Evolutionary conservation across 2,797 vertebrate genomes (phyloP).

Genomic region (Trematomus bernacchii): DNA sequence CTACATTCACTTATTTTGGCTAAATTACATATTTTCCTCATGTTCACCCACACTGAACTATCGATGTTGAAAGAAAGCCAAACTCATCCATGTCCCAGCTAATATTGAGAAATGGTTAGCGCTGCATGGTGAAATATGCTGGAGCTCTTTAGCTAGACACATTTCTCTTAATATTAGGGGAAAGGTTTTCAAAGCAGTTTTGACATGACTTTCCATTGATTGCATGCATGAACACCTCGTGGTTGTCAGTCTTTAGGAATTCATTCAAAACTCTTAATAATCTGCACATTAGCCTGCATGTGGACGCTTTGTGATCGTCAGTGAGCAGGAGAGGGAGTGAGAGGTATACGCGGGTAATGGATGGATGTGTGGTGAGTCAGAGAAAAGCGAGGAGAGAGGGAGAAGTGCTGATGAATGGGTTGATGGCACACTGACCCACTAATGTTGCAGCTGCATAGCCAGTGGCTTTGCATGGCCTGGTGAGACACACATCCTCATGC

Average conservation of each 20-base stretch:
- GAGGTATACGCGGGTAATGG: constrained; percentile 32
- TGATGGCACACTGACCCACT: constrained; percentile 88
- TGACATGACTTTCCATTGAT: neutral
- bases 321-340: constrained; percentile 31
- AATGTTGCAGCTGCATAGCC: constrained; percentile 80
- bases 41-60: constrained; percentile 12
- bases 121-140: neutral
- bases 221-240: neutral
- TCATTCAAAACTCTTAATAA: constrained; percentile 37
- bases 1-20: constrained; percentile 7
- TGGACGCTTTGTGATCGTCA: constrained; percentile 34
- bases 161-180: neutral
- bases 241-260: constrained; percentile 18
- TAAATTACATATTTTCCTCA: constrained; percentile 24
- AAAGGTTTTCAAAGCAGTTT: neutral
- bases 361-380: constrained; percentile 68
- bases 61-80: constrained; percentile 9
- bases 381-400: constrained; percentile 63
- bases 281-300: neutral
- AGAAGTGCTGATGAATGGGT: constrained; percentile 80
- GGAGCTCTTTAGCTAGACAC: neutral
- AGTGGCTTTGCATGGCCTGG: constrained; percentile 74
- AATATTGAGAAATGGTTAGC: neutral
- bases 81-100: neutral
- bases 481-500: constrained; percentile 46